phyloP scores from a whole-genome alignment of 2,888 invertebrate genomes.

The Abrostola triplasia region DNA sequence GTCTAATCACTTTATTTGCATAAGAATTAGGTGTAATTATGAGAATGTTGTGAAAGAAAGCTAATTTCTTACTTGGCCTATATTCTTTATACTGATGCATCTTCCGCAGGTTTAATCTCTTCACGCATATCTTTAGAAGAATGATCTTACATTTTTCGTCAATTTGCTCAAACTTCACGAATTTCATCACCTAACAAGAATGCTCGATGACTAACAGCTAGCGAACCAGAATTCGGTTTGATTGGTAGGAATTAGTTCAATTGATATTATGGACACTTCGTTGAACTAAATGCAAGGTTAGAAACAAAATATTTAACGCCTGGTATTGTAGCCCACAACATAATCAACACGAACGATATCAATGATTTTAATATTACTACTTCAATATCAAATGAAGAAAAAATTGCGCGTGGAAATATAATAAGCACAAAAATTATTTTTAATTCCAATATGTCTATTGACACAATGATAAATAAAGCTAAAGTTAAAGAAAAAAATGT shows the following conservation, averaged over 20 bases:
- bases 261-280: constrained; percentile 68
- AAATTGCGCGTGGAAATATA: not conserved
- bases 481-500: too few species aligned
- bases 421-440: constrained; percentile 3
- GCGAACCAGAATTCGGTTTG: constrained; percentile 72
- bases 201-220: constrained; percentile 69
- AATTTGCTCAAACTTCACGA: constrained; percentile 18
- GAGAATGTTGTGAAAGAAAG: constrained; percentile 21
- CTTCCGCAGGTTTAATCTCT: too few species aligned
- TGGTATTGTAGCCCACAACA: constrained; percentile 7
- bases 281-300: constrained; percentile 56
- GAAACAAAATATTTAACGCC: constrained; percentile 37
- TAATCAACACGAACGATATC: not conserved
- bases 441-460: too few species aligned
- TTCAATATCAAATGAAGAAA: too few species aligned
- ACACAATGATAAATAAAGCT: too few species aligned
- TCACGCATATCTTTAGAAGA: too few species aligned
- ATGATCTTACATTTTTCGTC: too few species aligned
- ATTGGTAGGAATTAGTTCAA: constrained; percentile 78
- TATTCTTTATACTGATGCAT: not conserved
- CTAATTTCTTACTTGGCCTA: not conserved
- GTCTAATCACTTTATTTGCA: constrained; percentile 32
- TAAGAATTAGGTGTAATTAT: constrained; percentile 20
- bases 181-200: constrained; percentile 71
- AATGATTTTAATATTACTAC: not conserved